Evolutionary conservation across 23 tunicate genomes (phyloP).

Genomic region (Botrylloides violaceus): DNA sequence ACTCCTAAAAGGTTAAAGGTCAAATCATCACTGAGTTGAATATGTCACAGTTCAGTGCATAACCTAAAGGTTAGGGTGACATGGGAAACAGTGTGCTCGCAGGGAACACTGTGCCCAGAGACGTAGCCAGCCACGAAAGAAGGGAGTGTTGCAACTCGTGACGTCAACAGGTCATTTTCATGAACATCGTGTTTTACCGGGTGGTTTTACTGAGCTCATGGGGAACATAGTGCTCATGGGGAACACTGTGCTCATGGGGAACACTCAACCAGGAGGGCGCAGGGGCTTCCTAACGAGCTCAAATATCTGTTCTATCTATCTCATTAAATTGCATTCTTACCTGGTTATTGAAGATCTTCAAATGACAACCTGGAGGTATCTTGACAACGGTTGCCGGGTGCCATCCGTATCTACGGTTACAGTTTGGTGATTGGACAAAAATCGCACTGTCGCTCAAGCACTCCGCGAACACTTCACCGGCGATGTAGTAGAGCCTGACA

Average conservation of each 20-base stretch:
- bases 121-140: too few relatives aligned
- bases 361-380: constrained; percentile 90
- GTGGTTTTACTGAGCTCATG: too few relatives aligned
- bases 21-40: too few relatives aligned
- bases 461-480: constrained; percentile 98
- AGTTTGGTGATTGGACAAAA: constrained; percentile 92
- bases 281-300: background rate
- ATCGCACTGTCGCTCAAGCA: constrained; percentile 95
- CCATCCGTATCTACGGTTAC: constrained; percentile 88
- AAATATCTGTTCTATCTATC: background rate
- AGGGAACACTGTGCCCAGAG: too few relatives aligned
- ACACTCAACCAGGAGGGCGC: too few relatives aligned
- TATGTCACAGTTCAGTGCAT: too few relatives aligned
- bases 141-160: too few relatives aligned
- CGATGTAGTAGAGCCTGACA: constrained; percentile 86
- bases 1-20: constrained; percentile 74
- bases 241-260: too few relatives aligned
- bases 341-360: constrained; percentile 95
- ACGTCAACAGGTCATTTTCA: too few relatives aligned
- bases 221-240: too few relatives aligned
- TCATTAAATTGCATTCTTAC: constrained; percentile 17
- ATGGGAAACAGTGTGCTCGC: too few relatives aligned
- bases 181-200: background rate
- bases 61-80: too few relatives aligned
- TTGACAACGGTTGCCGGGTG: constrained; percentile 95